These are phyloP conservation scores for Galerucella nymphaeae DNA, from an alignment of 2,888 invertebrate genomes.

Conservation along the genomic window DNA sequence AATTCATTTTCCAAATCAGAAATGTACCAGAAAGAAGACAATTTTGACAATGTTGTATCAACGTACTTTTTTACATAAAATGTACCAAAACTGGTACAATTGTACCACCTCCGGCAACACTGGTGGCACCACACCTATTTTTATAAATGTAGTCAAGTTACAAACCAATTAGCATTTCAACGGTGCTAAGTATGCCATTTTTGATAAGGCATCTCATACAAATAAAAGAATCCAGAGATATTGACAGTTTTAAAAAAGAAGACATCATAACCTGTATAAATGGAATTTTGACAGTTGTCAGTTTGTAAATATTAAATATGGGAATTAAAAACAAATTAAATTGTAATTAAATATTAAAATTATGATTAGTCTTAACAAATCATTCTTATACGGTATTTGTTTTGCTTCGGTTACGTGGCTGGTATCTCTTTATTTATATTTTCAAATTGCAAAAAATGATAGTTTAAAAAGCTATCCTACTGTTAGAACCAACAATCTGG, in stretches of 20 bases:
- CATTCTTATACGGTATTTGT: slow-evolving; percentile 79
- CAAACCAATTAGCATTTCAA: slow-evolving; percentile 1
- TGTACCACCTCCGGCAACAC: no score
- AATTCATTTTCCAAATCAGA: no score
- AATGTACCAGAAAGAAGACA: no score
- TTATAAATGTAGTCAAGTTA: slow-evolving; percentile 14
- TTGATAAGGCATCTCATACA: neutral
- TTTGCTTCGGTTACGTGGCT: slow-evolving; percentile 82
- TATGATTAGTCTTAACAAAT: slow-evolving; percentile 67
- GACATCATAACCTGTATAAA: neutral
- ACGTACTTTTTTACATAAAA: no score
- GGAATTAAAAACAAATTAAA: neutral
- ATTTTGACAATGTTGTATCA: no score
- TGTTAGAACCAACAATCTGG: neutral
- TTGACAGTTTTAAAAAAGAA: neutral
- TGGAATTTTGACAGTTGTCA: neutral
- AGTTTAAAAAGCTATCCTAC: slow-evolving; percentile 34
- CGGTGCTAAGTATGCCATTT: neutral
- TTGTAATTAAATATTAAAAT: slow-evolving; percentile 6
- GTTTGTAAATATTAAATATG: neutral
- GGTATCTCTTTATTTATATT: slow-evolving; percentile 78
- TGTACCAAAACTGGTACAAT: no score
- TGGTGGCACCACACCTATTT: slow-evolving; percentile 53
- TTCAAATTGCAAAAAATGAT: slow-evolving; percentile 68
- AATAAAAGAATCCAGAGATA: neutral